These are phyloP conservation scores for Equus przewalskii DNA, from an alignment of 2,113 vertebrate species.

Conservation along the genomic window DNA sequence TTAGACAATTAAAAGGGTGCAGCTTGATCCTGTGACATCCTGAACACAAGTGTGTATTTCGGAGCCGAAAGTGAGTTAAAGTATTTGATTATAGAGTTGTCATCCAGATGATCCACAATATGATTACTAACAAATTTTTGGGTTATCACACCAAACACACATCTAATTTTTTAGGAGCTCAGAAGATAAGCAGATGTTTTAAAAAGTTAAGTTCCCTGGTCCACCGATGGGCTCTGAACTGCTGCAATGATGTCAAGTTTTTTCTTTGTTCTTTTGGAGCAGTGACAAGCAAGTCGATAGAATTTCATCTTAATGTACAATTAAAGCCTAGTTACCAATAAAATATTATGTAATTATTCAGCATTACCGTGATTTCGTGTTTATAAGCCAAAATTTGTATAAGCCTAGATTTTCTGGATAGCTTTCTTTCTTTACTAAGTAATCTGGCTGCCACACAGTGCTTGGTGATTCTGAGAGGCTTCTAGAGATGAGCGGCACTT, in stretches of 20 bases:
- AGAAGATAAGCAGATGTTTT: not conserved
- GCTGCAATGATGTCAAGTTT: not conserved
- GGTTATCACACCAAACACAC: not conserved
- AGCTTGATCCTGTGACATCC: not conserved
- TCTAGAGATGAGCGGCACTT: not conserved
- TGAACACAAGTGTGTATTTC: not conserved
- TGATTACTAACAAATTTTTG: not conserved
- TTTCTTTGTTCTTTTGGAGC: conserved; percentile 19
- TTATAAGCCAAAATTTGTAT: not conserved
- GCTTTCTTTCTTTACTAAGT: not conserved
- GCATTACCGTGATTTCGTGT: not conserved
- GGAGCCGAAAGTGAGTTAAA: not conserved
- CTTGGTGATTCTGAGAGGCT: not conserved
- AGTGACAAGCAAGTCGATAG: not conserved
- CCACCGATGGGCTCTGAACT: not conserved
- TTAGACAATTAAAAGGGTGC: not conserved
- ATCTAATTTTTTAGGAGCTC: not conserved
- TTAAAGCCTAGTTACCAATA: not conserved
- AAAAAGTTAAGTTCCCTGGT: not conserved
- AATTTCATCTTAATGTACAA: not conserved
- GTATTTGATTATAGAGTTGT: not conserved
- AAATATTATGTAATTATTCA: not conserved
- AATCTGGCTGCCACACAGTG: not conserved
- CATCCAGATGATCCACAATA: not conserved
- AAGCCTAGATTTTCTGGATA: not conserved